These are phyloP conservation scores for Pocillopora meandrina DNA, from an alignment of 92 coral and sea anemone species.

Conservation along the genomic window DNA sequence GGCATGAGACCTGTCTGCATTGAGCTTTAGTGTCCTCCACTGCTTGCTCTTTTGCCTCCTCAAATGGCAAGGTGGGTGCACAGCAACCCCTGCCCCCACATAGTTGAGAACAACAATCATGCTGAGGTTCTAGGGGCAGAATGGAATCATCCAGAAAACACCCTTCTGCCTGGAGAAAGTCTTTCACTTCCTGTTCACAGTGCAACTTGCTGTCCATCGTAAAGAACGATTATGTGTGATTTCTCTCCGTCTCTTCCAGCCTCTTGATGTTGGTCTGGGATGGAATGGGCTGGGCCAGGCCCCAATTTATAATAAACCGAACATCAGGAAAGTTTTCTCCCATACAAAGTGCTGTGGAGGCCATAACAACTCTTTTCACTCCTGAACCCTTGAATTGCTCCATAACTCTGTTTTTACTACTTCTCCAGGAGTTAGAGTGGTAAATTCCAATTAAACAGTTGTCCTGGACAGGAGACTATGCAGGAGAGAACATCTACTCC, in stretches of 20 bases:
- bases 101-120: slow-evolving; percentile 54
- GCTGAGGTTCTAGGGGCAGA: slow-evolving; percentile 42
- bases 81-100: slow-evolving; percentile 35
- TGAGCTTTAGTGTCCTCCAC: neutral
- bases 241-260: slow-evolving; percentile 55
- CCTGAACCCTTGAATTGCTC: too few species aligned
- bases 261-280: slow-evolving; percentile 61
- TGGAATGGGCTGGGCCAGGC: slow-evolving; percentile 48
- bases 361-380: slow-evolving; percentile 25
- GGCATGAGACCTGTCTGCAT: slow-evolving; percentile 35
- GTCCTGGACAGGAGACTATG: slow-evolving; percentile 20
- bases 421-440: slow-evolving; percentile 66
- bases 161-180: slow-evolving; percentile 61
- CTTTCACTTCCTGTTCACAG: slow-evolving; percentile 65
- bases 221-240: slow-evolving; percentile 46
- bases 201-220: slow-evolving; percentile 68
- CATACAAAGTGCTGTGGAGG: slow-evolving; percentile 68
- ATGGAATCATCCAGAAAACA: slow-evolving; percentile 61
- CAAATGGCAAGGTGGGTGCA: slow-evolving; percentile 22
- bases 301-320: slow-evolving; percentile 59
- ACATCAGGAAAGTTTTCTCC: slow-evolving; percentile 72
- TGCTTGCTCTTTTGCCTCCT: neutral
- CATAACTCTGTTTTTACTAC: slow-evolving; percentile 36
- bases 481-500: neutral
- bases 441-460: slow-evolving; percentile 46